phyloP scores from a whole-genome alignment of 1,140 invertebrate genomes.

The Drosophila jambulina region DNA sequence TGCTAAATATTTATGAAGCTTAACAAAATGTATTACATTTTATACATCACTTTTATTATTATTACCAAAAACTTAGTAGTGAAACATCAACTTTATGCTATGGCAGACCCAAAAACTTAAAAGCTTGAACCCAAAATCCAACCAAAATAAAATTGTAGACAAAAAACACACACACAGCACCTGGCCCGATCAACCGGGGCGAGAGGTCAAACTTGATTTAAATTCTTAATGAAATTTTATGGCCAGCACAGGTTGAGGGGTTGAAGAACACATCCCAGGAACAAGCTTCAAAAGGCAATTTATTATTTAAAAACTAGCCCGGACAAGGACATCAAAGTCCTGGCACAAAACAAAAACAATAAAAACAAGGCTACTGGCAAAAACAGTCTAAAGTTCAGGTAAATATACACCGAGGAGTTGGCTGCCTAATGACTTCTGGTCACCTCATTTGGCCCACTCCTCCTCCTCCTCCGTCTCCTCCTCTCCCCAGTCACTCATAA shows the following conservation, averaged over 20 bases:
- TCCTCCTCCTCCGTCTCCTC: background rate
- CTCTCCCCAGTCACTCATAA: conserved; percentile 40
- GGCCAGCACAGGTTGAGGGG: conserved; percentile 7
- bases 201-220: conserved; percentile 61
- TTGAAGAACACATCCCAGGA: conserved; percentile 15
- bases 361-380: background rate
- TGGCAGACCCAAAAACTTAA: background rate
- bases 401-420: conserved; percentile 56
- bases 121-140: conserved; percentile 23
- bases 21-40: background rate
- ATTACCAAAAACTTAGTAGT: background rate
- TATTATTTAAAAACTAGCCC: conserved; percentile 68
- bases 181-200: conserved; percentile 16
- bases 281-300: conserved; percentile 66
- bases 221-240: conserved; percentile 68
- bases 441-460: conserved; percentile 7
- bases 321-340: conserved; percentile 49
- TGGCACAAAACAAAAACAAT: background rate
- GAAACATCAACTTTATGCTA: background rate
- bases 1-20: background rate
- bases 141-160: conserved; percentile 13
- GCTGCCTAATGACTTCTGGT: conserved; percentile 52
- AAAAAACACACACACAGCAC: background rate
- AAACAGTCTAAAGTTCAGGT: conserved; percentile 41
- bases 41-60: background rate